Percentiles rank a stretch among this genome's conserved stretches.
phyloP scores from a whole-genome alignment of 2,113 vertebrate species.

The Calypte anna region DNA sequence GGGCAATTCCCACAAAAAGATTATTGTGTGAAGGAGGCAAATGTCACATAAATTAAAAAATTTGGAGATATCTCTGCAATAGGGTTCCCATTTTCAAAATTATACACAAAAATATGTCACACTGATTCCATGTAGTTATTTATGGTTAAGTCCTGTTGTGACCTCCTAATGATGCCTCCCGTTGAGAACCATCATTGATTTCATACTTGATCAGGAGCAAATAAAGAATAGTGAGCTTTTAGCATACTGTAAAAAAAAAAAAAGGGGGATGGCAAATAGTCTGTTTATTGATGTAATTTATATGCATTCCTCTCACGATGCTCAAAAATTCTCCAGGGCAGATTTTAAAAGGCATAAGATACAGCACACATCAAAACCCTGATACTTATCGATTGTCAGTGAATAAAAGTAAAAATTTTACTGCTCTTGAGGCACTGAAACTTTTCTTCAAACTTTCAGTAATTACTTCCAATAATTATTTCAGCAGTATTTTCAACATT shows the following conservation, averaged over 20 bases:
- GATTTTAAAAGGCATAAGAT: not conserved
- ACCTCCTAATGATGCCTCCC: not conserved
- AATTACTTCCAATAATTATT: not conserved
- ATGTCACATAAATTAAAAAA: not conserved
- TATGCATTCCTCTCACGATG: not conserved
- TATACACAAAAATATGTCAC: not conserved
- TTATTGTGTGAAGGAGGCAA: not conserved
- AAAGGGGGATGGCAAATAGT: not conserved
- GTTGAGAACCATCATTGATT: not conserved
- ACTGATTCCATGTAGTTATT: not conserved
- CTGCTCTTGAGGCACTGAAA: not conserved
- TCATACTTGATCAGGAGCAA: not conserved
- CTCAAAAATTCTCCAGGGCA: not conserved
- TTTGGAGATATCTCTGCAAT: not conserved
- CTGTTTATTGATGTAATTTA: not conserved
- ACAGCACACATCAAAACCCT: rapidly evolving
- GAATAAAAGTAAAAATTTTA: not conserved
- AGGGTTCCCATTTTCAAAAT: not conserved
- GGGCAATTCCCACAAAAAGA: not conserved
- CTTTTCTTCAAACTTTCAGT: not conserved
- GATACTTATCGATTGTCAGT: not conserved
- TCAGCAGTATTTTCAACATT: not conserved
- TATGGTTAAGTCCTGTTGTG: not conserved
- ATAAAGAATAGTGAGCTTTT: not conserved
- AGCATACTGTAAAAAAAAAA: not conserved